Conservation (phyloP, 2,888 invertebrate species). For the Aleiodes leptofemur region DNA sequence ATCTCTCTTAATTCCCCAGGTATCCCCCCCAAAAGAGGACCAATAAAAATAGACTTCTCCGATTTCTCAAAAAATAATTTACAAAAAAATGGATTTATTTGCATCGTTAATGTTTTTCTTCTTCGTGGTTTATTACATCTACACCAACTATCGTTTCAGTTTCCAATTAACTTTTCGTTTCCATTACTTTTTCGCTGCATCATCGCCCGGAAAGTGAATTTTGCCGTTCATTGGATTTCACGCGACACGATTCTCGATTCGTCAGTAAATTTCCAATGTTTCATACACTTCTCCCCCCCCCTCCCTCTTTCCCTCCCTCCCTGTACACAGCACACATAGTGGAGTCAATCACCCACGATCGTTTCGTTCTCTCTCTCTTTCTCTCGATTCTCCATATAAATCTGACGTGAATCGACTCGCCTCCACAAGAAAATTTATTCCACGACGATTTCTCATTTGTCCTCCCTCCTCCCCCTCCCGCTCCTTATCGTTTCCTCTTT, state of each 20-base stretch:
- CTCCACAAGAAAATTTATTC: constrained; percentile 42
- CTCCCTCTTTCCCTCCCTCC: no score
- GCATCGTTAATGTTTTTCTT: neutral
- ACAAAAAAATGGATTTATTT: no score
- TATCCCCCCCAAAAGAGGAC: no score
- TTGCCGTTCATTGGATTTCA: constrained; percentile 45
- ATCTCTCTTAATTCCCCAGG: no score
- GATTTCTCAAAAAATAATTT: no score
- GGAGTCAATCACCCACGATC: constrained; percentile 18
- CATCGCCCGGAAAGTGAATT: constrained; percentile 39
- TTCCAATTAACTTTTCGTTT: constrained; percentile 49
- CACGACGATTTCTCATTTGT: constrained; percentile 21
- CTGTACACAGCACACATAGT: constrained; percentile 5
- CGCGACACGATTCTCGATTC: constrained; percentile 44
- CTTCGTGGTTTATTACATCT: neutral
- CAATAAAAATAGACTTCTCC: no score
- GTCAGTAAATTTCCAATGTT: constrained; percentile 51
- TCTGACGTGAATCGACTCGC: neutral
- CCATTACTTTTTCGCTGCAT: constrained; percentile 30
- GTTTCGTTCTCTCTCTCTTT: neutral
- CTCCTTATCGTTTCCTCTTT: neutral
- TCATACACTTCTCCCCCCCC: neutral
- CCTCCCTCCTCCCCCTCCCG: neutral
- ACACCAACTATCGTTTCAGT: neutral
- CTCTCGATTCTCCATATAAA: neutral